Base-by-base conservation (phyloP, 1,140 invertebrate genomes). In the Calosoma granatense region DNA sequence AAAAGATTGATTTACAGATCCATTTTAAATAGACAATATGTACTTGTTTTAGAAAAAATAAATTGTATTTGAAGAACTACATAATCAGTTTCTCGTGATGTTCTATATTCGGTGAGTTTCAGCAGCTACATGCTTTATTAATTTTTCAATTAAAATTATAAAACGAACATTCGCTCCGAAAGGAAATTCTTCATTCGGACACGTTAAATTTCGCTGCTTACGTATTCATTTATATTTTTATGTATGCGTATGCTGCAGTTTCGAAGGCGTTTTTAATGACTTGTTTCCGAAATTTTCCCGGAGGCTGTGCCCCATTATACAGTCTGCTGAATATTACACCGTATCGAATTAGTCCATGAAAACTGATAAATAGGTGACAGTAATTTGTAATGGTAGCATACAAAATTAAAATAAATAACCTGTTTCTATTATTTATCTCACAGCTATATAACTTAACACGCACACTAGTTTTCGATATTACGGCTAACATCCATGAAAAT, bases 311-410 rank as follows among this genome's bases (percentile, higher is more conserved):
- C n/a, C 41, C 41, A 47, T 47, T 47, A 47, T 17, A 47, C 6
- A 47, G 41, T 4, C 9, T 14, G 26, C 26, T 30, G 26, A 4
- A 3, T 17, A 9, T 6, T 11, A 47, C 41, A 47, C 41, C 41
- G 41, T 17, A 47, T 47, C 41, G 41, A 47, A 47, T 47, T 47
- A 47, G 41, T 17, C 41, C 41, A 47, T 47, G 41, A 47, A 47
- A 47, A 47, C 41, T 47, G 41, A 47, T 47, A 47, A 47, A 47
- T 47, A 47, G 41, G 41, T 47, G 41, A 47, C 41, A 47, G 41
- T 17, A 12, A 47, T 47, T 47, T 47, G 41, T 47, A 47, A 47
- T 47, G 41, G 41, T 47, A 47, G 41, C 41, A 47, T 47, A 47
- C 41, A 17, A 47, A 47, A 47, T 47, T 47, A 47, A 47, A 47